Percentiles rank a stretch among this genome's conserved stretches.
Evolutionary conservation across 2,797 vertebrate genomes (phyloP).

Genomic region (Malurus leucopterus): DNA sequence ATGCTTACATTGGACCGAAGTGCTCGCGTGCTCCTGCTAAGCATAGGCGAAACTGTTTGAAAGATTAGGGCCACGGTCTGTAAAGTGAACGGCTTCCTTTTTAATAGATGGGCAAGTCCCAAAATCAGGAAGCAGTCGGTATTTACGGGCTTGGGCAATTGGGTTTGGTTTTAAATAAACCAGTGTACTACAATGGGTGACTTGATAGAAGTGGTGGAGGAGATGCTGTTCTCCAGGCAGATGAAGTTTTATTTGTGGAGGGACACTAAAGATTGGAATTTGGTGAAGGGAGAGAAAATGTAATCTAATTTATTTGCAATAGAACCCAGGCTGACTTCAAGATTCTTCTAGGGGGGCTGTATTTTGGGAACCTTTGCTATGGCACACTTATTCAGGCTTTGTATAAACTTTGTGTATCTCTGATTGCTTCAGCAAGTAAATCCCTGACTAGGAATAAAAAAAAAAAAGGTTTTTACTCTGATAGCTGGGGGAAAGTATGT

Average conservation of each 20-base stretch:
- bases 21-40: background rate
- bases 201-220: background rate
- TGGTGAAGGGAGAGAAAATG: background rate
- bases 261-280: background rate
- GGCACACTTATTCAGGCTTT: background rate
- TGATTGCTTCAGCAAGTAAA: background rate
- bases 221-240: background rate
- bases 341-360: background rate
- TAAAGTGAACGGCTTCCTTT: background rate
- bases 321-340: background rate
- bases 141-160: background rate
- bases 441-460: background rate
- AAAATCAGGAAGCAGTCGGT: background rate
- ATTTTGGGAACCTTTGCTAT: background rate
- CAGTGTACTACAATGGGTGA: background rate
- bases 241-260: background rate
- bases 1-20: conserved; percentile 15
- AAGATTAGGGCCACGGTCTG: background rate
- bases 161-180: background rate
- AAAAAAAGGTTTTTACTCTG: background rate
- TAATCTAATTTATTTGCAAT: background rate
- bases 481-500: background rate
- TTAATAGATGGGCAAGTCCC: background rate
- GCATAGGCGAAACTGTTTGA: background rate
- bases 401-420: background rate